These are phyloP conservation scores for Pteromalus puparum DNA, from an alignment of 1,140 invertebrate species.

Conservation along the genomic window DNA sequence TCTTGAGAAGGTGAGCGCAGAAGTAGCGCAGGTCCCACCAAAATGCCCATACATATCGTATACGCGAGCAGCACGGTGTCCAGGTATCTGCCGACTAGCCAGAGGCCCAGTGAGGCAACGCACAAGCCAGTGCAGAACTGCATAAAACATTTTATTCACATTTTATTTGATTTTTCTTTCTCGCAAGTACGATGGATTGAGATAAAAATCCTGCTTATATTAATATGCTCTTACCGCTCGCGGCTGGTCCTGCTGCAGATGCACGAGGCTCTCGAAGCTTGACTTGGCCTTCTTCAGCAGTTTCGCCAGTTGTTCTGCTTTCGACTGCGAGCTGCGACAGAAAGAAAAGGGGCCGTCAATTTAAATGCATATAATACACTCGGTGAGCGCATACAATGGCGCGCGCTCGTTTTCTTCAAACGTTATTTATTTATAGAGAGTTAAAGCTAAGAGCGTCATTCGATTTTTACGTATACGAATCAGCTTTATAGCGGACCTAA, in stretches of 20 bases:
- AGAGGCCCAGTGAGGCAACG: slow-evolving; percentile 63
- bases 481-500: too few relatives aligned
- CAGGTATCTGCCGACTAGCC: slow-evolving; percentile 65
- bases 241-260: slow-evolving; percentile 67
- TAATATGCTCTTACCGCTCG: slow-evolving; percentile 64
- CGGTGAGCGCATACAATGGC: not conserved
- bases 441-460: too few relatives aligned
- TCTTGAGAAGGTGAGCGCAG: not conserved
- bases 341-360: slow-evolving; percentile 23
- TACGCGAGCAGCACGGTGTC: slow-evolving; percentile 65
- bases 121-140: slow-evolving; percentile 68
- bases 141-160: slow-evolving; percentile 27
- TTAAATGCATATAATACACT: not conserved
- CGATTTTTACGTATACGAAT: too few relatives aligned
- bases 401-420: too few relatives aligned
- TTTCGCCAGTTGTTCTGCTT: slow-evolving; percentile 63
- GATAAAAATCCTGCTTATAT: not conserved
- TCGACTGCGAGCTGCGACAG: slow-evolving; percentile 61
- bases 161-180: not conserved
- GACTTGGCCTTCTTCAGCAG: slow-evolving; percentile 62
- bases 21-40: slow-evolving; percentile 52
- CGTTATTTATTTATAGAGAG: too few relatives aligned
- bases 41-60: slow-evolving; percentile 62
- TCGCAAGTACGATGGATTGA: not conserved
- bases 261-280: slow-evolving; percentile 57